These are phyloP conservation scores for Poecilia velifera DNA, from an alignment of 2,797 vertebrate species.

Conservation along the genomic window DNA sequence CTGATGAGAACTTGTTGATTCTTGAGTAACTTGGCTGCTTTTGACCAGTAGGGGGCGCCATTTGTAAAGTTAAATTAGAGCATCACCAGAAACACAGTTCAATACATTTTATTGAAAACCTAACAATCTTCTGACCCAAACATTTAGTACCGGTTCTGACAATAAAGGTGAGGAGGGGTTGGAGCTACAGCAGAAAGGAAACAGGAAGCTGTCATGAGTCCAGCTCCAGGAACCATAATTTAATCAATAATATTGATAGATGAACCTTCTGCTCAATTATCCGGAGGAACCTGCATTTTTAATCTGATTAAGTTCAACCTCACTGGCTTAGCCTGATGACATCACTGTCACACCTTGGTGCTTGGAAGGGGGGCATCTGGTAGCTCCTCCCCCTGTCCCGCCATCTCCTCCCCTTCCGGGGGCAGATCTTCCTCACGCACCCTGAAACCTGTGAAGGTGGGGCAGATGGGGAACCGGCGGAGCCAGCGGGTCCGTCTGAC, in stretches of 20 bases:
- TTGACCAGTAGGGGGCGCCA: not conserved
- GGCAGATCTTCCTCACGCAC: not conserved
- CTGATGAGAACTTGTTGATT: not conserved
- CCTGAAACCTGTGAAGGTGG: constrained; percentile 85
- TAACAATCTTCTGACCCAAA: not conserved
- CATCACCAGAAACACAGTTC: not conserved
- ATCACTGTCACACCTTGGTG: constrained; percentile 70
- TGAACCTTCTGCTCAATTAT: not conserved
- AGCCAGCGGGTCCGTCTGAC: constrained; percentile 80
- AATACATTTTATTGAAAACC: not conserved
- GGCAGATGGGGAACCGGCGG: constrained; percentile 87
- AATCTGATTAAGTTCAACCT: not conserved
- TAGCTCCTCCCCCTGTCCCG: constrained; percentile 1
- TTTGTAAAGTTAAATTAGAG: not conserved
- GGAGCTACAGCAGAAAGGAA: not conserved
- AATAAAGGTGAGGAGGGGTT: not conserved
- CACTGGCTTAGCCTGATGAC: not conserved
- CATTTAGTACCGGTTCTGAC: not conserved
- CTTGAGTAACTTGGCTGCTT: not conserved
- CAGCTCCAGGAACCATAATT: not conserved
- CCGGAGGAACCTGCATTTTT: no score
- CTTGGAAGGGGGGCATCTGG: constrained; percentile 18
- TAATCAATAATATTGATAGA: not conserved
- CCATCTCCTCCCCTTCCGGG: constrained; percentile 14
- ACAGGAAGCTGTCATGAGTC: not conserved